Conservation (phyloP, 2,888 invertebrate genomes). For the Idaea aversata region DNA sequence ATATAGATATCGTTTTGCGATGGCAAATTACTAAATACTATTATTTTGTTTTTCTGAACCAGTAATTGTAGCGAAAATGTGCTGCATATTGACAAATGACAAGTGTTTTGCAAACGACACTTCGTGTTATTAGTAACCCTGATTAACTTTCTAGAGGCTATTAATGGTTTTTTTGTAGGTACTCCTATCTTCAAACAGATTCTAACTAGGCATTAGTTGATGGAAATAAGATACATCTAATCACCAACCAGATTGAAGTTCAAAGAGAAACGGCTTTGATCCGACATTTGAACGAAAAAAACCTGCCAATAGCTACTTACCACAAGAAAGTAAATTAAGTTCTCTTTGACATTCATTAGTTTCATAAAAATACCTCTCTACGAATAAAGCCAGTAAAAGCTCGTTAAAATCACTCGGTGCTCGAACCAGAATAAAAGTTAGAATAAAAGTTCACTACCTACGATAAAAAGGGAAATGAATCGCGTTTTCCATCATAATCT, state of each 20-base stretch:
- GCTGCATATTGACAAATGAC: background rate
- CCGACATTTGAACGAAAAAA: constrained; percentile 12
- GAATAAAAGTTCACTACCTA: constrained; percentile 46
- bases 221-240: constrained; percentile 14
- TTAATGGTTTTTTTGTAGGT: constrained; percentile 1
- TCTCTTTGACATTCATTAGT: constrained; percentile 71
- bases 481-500: constrained; percentile 60
- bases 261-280: constrained; percentile 18
- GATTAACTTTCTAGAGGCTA: too few species aligned
- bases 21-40: background rate
- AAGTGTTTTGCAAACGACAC: too few species aligned
- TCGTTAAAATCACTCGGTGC: constrained; percentile 70
- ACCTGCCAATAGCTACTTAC: constrained; percentile 20
- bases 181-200: constrained; percentile 3
- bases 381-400: constrained; percentile 59
- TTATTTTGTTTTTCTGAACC: background rate
- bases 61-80: background rate
- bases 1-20: background rate
- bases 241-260: constrained; percentile 14
- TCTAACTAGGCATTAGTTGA: constrained; percentile 3
- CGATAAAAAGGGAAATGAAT: constrained; percentile 51
- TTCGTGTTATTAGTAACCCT: background rate
- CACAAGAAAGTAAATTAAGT: constrained; percentile 50
- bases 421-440: constrained; percentile 64
- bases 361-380: constrained; percentile 56